Evolutionary conservation across 2,888 invertebrate species (phyloP).

Genomic region (Thalpophila matura): DNA sequence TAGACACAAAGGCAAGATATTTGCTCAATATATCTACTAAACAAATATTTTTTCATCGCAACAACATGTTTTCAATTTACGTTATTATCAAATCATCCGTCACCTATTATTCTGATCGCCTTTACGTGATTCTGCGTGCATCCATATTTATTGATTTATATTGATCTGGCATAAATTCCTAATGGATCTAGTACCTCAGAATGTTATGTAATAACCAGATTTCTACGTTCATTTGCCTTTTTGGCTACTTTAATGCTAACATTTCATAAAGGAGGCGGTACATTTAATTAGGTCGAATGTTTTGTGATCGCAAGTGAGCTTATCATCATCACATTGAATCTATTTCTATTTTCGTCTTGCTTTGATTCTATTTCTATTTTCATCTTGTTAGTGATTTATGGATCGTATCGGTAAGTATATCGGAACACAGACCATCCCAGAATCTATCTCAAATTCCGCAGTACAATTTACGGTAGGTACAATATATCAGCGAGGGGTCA

Average conservation of each 20-base stretch:
- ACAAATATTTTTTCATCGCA: conserved; percentile 21
- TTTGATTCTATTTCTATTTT: too few relatives aligned
- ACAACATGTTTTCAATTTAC: conserved; percentile 48
- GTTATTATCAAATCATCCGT: conserved; percentile 12
- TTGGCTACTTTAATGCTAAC: neutral
- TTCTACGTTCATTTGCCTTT: neutral
- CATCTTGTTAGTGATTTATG: too few relatives aligned
- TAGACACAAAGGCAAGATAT: conserved; percentile 38
- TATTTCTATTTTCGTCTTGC: too few relatives aligned
- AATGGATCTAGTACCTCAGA: conserved; percentile 3
- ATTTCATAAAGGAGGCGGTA: neutral
- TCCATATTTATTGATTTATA: conserved; percentile 26
- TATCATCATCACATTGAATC: too few relatives aligned
- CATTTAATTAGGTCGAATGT: neutral
- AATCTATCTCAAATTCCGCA: neutral
- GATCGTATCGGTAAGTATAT: too few relatives aligned
- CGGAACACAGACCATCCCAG: neutral
- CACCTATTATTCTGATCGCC: conserved; percentile 1
- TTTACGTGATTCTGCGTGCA: conserved; percentile 22
- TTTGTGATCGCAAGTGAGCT: neutral
- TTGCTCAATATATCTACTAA: conserved; percentile 33
- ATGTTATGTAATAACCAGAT: neutral
- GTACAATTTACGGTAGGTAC: neutral
- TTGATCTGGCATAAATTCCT: conserved; percentile 32
- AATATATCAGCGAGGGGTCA: neutral